Evolutionary conservation across 1,140 invertebrate genomes (phyloP).

Genomic region (Drosophila suzukii): DNA sequence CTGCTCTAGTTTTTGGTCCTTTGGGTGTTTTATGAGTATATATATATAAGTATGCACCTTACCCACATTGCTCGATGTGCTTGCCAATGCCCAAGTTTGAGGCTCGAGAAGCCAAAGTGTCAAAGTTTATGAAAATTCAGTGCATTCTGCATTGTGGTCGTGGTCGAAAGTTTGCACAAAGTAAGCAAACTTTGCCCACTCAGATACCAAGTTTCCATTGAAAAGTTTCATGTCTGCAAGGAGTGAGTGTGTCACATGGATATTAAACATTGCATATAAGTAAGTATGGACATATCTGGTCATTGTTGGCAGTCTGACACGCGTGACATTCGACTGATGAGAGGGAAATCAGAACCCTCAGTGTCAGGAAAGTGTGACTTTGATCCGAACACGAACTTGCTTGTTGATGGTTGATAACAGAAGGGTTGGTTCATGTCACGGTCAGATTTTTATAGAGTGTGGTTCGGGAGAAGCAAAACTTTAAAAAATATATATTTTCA

Average conservation of each 20-base stretch:
- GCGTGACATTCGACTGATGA: constrained; percentile 65
- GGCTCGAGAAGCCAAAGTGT: constrained; percentile 47
- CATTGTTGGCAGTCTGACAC: constrained; percentile 65
- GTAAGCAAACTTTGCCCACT: constrained; percentile 61
- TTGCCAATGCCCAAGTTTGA: constrained; percentile 25
- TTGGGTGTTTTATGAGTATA: constrained; percentile 9
- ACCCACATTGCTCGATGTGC: constrained; percentile 14
- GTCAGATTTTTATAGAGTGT: neutral
- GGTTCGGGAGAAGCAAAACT: neutral
- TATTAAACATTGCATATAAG: constrained; percentile 45
- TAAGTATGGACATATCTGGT: constrained; percentile 43
- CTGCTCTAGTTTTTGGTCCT: constrained; percentile 65
- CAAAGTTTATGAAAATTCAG: constrained; percentile 67
- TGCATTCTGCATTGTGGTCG: constrained; percentile 43
- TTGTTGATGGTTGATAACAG: constrained; percentile 43
- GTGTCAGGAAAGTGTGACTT: constrained; percentile 55
- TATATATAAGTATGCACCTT: neutral
- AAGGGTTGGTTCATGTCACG: constrained; percentile 34
- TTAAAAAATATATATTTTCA: neutral
- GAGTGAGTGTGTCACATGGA: constrained; percentile 40
- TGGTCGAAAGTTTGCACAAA: constrained; percentile 68
- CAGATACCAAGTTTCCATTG: constrained; percentile 68
- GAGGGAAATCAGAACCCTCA: constrained; percentile 6
- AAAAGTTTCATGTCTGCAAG: constrained; percentile 38
- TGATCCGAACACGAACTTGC: constrained; percentile 38